These are phyloP conservation scores for Premnoplex brunnescens DNA, from an alignment of 2,797 vertebrate genomes.

Conservation along the genomic window DNA sequence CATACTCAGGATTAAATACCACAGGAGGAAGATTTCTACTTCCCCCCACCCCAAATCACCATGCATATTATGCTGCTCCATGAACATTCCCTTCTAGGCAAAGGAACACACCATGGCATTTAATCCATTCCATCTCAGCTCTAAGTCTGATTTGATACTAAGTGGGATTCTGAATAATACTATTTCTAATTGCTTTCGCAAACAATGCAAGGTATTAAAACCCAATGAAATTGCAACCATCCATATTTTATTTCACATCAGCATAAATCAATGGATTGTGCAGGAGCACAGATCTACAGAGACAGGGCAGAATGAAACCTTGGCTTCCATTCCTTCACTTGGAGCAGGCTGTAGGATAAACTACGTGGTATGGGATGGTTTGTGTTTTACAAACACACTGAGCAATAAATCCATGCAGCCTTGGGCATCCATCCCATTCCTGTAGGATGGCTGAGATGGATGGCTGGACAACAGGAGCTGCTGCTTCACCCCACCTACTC, in stretches of 20 bases:
- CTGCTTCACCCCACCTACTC: neutral
- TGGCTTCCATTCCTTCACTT: neutral
- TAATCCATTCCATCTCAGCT: neutral
- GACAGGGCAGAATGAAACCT: neutral
- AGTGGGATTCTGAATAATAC: neutral
- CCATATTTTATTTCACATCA: neutral
- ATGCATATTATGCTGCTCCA: neutral
- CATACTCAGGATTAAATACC: neutral
- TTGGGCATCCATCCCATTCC: neutral
- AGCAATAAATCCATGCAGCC: neutral
- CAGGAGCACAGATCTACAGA: neutral
- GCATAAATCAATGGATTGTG: neutral
- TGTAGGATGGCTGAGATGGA: neutral
- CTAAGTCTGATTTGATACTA: neutral
- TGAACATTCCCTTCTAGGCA: neutral
- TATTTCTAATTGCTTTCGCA: neutral
- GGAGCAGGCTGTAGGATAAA: neutral
- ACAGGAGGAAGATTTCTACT: neutral
- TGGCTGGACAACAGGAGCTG: neutral
- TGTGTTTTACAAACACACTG: neutral
- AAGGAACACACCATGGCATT: neutral
- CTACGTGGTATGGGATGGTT: accelerated
- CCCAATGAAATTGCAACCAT: neutral
- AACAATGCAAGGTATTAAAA: neutral
- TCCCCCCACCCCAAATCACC: neutral